Percentiles rank a stretch among this genome's conserved stretches.
Conservation (phyloP, 2,113 vertebrate genomes). For the Laterallus jamaicensis region DNA sequence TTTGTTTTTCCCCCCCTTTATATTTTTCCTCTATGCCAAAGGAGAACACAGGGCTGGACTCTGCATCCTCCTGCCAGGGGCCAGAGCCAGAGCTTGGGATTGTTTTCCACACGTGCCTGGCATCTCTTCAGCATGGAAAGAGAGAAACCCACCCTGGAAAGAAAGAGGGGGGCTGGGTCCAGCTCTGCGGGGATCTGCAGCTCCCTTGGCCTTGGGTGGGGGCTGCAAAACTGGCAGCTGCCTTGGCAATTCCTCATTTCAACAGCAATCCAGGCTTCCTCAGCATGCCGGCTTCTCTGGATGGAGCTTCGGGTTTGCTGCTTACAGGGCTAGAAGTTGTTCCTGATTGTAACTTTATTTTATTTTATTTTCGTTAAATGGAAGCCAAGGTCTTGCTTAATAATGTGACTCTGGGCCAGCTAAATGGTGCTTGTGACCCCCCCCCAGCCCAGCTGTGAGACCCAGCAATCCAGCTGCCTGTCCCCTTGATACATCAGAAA, state of each 20-base stretch:
- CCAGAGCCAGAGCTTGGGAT: not conserved
- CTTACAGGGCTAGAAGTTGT: not conserved
- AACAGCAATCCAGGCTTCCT: not conserved
- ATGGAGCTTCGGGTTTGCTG: not conserved
- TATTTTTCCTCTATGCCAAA: not conserved
- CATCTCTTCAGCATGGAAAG: not conserved
- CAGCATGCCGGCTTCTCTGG: fast-evolving
- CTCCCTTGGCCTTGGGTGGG: not conserved
- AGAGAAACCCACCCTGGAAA: not conserved
- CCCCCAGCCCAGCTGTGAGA: not conserved
- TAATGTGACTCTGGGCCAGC: not conserved
- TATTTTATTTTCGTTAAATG: not conserved
- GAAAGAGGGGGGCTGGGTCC: too few relatives aligned
- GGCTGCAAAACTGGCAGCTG: too few relatives aligned
- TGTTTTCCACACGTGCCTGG: not conserved
- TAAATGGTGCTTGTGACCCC: not conserved
- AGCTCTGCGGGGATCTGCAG: not conserved
- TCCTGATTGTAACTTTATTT: too few relatives aligned
- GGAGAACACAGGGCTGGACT: not conserved
- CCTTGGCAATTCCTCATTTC: not conserved
- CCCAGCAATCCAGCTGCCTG: not conserved
- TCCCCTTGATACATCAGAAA: too few relatives aligned
- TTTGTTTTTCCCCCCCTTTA: not conserved
- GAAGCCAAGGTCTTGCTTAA: not conserved
- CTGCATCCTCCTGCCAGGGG: not conserved